Evolutionary conservation across 2,888 invertebrate species (phyloP).

Genomic region (Acholoe squamosa): DNA sequence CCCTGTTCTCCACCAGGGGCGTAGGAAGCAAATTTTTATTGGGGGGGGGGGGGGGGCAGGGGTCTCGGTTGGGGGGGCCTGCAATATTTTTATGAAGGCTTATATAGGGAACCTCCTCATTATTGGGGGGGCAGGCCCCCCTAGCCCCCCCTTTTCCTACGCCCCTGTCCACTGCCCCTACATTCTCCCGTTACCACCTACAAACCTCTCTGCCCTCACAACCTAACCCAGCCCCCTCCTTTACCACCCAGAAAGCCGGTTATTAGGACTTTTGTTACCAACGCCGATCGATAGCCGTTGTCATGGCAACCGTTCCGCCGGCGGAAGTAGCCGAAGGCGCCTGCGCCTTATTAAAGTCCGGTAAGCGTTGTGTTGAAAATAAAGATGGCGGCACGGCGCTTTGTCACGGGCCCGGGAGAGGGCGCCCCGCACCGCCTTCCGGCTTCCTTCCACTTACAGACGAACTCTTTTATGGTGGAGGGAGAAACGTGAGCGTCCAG

Average conservation of each 20-base stretch:
- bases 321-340: slow-evolving; percentile 35
- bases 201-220: background rate
- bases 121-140: too few species aligned
- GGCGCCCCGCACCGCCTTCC: slow-evolving; percentile 49
- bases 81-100: too few species aligned
- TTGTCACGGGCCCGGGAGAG: slow-evolving; percentile 35
- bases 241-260: slow-evolving; percentile 28
- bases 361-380: slow-evolving; percentile 55
- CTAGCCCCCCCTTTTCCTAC: too few species aligned
- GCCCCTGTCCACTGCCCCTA: background rate
- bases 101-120: too few species aligned
- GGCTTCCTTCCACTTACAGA: slow-evolving; percentile 60
- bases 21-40: too few species aligned
- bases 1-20: background rate
- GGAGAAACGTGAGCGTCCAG: slow-evolving; percentile 13
- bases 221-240: background rate
- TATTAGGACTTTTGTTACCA: slow-evolving; percentile 61
- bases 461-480: slow-evolving; percentile 53
- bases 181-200: background rate
- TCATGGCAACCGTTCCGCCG: slow-evolving; percentile 54
- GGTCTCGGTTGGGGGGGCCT: too few species aligned
- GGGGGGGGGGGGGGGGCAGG: too few species aligned
- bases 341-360: slow-evolving; percentile 50
- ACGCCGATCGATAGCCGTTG: slow-evolving; percentile 31
- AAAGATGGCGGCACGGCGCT: slow-evolving; percentile 45